Conservation (phyloP, 92 coral and sea anemone species). For the Actinernus sp. region DNA sequence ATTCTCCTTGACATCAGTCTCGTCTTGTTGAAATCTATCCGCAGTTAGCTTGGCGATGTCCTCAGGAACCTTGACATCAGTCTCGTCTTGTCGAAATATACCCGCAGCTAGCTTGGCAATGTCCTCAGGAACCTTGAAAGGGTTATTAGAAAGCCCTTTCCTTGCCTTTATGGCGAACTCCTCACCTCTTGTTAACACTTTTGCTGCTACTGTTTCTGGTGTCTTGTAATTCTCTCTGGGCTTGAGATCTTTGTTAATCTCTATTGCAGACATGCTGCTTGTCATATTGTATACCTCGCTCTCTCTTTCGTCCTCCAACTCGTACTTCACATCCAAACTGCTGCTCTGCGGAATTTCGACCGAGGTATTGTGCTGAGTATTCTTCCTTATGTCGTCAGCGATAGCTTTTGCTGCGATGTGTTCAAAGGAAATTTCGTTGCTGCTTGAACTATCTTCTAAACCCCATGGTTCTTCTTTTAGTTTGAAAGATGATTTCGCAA, state of each 20-base stretch:
- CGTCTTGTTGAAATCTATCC: slow-evolving; percentile 5
- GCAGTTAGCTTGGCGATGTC: slow-evolving; percentile 23
- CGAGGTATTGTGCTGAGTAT: not conserved
- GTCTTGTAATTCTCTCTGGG: too few species aligned
- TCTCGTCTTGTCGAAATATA: slow-evolving; percentile 8
- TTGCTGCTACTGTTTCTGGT: too few species aligned
- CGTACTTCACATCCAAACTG: too few species aligned
- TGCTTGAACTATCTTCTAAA: slow-evolving; percentile 10
- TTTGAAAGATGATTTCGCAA: slow-evolving; percentile 9
- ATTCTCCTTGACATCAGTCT: slow-evolving; percentile 1
- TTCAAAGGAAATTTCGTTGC: slow-evolving; percentile 7
- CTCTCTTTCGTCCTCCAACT: too few species aligned
- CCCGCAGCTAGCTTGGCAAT: slow-evolving; percentile 14
- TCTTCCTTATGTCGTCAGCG: slow-evolving; percentile 5
- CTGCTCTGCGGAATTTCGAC: too few species aligned
- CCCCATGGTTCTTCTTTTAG: slow-evolving; percentile 12
- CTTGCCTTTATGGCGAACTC: too few species aligned
- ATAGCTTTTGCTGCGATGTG: slow-evolving; percentile 15
- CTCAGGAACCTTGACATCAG: slow-evolving; percentile 23
- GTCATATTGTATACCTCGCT: too few species aligned
- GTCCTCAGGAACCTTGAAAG: slow-evolving; percentile 45
- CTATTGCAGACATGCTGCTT: too few species aligned
- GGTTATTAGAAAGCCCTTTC: too few species aligned
- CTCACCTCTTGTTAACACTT: too few species aligned
- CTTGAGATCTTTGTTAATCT: too few species aligned